Conservation (phyloP, 2,888 invertebrate genomes). For the Melanotus villosus region DNA sequence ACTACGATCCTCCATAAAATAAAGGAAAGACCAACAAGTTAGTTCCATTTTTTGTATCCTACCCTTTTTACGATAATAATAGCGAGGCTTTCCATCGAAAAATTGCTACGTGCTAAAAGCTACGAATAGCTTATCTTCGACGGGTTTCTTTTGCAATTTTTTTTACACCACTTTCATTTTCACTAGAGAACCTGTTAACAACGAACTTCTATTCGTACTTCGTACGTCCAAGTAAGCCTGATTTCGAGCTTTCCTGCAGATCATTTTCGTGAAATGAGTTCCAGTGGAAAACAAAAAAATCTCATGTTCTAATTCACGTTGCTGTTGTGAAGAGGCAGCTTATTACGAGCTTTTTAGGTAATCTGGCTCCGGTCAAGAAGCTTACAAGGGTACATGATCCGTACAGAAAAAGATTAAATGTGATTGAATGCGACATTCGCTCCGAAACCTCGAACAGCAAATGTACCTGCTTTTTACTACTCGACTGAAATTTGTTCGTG, state of each 20-base stretch:
- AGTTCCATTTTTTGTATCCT: constrained; percentile 12
- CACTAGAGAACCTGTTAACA: no score
- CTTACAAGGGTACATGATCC: constrained; percentile 11
- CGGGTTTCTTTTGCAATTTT: not conserved
- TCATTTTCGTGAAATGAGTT: not conserved
- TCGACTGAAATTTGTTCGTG: not conserved
- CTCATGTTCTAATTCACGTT: constrained; percentile 4
- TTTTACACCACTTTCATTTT: no score
- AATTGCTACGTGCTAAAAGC: constrained; percentile 1
- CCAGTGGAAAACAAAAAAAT: not conserved
- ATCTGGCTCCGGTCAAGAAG: constrained; percentile 7
- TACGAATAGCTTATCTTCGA: not conserved
- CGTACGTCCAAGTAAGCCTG: no score
- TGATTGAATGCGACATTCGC: constrained; percentile 25
- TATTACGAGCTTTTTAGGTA: constrained; percentile 13
- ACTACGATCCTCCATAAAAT: constrained; percentile 16
- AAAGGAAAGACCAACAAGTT: constrained; percentile 22
- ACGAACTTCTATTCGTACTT: no score
- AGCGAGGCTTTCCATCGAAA: constrained; percentile 2
- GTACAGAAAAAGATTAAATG: constrained; percentile 22
- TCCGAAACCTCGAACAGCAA: not conserved
- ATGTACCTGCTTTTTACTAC: constrained; percentile 5
- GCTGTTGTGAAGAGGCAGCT: not conserved
- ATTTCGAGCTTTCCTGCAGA: no score
- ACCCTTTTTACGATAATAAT: constrained; percentile 11